Evolutionary conservation across 2,888 invertebrate genomes (phyloP).

Genomic region (Azorinus chamasolen): DNA sequence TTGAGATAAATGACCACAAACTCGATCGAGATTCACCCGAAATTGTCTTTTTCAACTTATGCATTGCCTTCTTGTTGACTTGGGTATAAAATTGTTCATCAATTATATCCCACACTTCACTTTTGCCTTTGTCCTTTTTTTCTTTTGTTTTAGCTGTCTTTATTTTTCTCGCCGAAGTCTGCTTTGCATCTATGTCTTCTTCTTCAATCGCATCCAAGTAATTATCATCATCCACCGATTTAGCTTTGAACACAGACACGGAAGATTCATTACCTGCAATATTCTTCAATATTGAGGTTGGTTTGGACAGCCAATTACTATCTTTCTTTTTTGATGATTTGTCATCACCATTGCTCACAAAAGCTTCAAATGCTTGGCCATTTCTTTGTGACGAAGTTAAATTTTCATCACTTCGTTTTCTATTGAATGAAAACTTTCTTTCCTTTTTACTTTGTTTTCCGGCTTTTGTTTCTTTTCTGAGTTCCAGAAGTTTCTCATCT

Average conservation of each 20-base stretch:
- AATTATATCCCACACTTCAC: slow-evolving; percentile 66
- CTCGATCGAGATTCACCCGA: slow-evolving; percentile 71
- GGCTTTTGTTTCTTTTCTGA: slow-evolving; percentile 51
- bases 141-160: slow-evolving; percentile 37
- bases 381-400: slow-evolving; percentile 22
- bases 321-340: slow-evolving; percentile 51
- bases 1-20: slow-evolving; percentile 72
- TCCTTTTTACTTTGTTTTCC: slow-evolving; percentile 44
- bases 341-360: slow-evolving; percentile 47
- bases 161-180: slow-evolving; percentile 17
- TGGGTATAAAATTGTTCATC: slow-evolving; percentile 66
- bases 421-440: slow-evolving; percentile 57
- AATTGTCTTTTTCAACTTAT: slow-evolving; percentile 67
- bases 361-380: slow-evolving; percentile 56
- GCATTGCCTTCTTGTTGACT: slow-evolving; percentile 63
- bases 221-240: slow-evolving; percentile 56
- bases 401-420: slow-evolving; percentile 48
- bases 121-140: slow-evolving; percentile 55
- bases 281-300: slow-evolving; percentile 67
- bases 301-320: slow-evolving; percentile 66
- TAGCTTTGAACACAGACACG: slow-evolving; percentile 70
- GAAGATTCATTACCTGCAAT: slow-evolving; percentile 68
- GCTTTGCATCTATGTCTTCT: slow-evolving; percentile 68
- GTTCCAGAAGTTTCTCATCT: slow-evolving; percentile 56
- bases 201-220: slow-evolving; percentile 69